Evolutionary conservation across 1,140 invertebrate species (phyloP).

Genomic region (Bombus superbus): DNA sequence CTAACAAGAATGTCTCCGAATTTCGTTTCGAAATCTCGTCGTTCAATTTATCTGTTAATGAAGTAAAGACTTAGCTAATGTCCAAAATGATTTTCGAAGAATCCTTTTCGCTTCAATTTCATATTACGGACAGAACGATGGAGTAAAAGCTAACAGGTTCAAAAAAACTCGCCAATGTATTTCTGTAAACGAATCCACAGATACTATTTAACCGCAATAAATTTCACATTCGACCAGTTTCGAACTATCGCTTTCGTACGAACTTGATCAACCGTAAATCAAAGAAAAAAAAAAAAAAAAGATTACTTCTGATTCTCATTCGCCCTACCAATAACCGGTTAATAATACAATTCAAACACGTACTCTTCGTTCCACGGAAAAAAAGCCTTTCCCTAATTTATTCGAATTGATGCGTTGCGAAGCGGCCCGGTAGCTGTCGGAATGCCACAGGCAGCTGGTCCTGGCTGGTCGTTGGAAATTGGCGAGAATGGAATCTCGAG

Average conservation of each 20-base stretch:
- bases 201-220: background rate
- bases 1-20: too few relatives aligned
- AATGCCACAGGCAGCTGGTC: slow-evolving; percentile 56
- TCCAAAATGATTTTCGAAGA: too few relatives aligned
- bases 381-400: slow-evolving; percentile 39
- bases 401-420: slow-evolving; percentile 47
- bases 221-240: background rate
- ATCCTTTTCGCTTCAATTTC: too few relatives aligned
- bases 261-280: background rate
- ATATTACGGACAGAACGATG: too few relatives aligned
- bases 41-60: too few relatives aligned
- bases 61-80: too few relatives aligned
- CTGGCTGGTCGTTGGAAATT: slow-evolving; percentile 60
- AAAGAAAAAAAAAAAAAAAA: background rate
- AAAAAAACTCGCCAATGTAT: background rate
- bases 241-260: background rate
- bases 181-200: background rate
- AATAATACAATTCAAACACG: background rate
- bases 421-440: slow-evolving; percentile 20
- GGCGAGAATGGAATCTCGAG: slow-evolving; percentile 69
- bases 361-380: background rate
- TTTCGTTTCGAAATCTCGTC: too few relatives aligned
- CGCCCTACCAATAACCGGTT: background rate
- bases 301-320: background rate
- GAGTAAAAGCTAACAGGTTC: too few relatives aligned